Evolutionary conservation across 2,888 invertebrate species (phyloP), one percentile per base, ranked within the genome.

Genomic region (Euspilapteryx auroguttella): DNA sequence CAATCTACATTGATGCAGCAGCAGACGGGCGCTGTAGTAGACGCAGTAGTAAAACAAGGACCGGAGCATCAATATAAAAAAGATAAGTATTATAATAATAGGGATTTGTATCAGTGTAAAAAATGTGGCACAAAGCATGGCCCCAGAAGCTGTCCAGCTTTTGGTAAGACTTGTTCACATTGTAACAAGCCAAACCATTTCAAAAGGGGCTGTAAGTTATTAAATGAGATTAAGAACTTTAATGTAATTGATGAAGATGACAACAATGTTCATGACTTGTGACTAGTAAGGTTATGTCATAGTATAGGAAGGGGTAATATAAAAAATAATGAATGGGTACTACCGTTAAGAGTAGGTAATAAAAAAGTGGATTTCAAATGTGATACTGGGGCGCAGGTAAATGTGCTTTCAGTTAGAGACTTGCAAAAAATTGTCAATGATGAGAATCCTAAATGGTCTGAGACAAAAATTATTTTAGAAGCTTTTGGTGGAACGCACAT

Each of bases 81-180:
- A 24, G 24, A 11, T 24, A 24, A 24, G 24, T 24, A 24, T 24
- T n/a, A 13, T 13, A 24, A 24, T 12, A 12, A 24, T 24, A 24
- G 10, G 4, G 12, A 11, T 3, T 24, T 10, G 4, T 24, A 24
- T 10, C 8, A n/a, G 14, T 24, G 24, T 24, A 24, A 24, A 24
- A 24, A 24, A 24, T 12, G 11, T 24, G 7, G 12, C n/a, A 24
- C 24, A 7, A 13, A 10, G 24, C 24, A 24, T 13, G 24, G 24
- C 4, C 24, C 24, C 8, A 8, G 24, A 12, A 21, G 21, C 10
- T 5, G 21, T 21, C 21, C 21, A n/a, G 21, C 21, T 9, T 21
- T n/a, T 21, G 21, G 21, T 4, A 9, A 21, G n/a, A 21, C 10
- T 9, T 21, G 21, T 10, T 21, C 21, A 4, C 7, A 21, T 9